These are phyloP conservation scores for Tadarida brasiliensis DNA, from an alignment of 2,797 vertebrate species.

Conservation along the genomic window DNA sequence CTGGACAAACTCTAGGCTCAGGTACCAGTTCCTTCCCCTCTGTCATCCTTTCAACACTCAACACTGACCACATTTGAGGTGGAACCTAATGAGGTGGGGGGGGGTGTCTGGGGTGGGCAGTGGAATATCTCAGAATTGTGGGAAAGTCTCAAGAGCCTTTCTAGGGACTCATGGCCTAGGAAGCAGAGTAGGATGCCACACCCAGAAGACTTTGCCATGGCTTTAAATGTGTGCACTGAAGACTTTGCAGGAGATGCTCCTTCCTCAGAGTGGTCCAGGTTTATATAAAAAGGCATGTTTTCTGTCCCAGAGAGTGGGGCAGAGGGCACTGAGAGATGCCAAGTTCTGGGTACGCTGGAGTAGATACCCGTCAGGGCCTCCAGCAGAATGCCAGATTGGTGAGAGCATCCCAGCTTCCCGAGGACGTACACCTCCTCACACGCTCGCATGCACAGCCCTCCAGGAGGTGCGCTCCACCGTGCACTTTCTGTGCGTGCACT, in stretches of 20 bases:
- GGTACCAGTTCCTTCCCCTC: conserved; percentile 88
- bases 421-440: background rate
- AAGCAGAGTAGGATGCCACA: background rate
- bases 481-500: background rate
- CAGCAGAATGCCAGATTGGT: background rate
- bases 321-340: background rate
- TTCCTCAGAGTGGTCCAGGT: background rate
- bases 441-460: fast-evolving
- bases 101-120: conserved; percentile 78
- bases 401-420: background rate
- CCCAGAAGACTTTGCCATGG: background rate
- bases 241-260: background rate
- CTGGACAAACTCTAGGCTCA: conserved; percentile 92
- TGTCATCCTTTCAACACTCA: conserved; percentile 80
- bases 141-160: background rate
- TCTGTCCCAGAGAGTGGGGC: background rate
- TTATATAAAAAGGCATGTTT: background rate
- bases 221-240: background rate
- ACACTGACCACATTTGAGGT: conserved; percentile 66
- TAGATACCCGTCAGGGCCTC: background rate
- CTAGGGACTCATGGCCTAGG: background rate
- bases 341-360: background rate
- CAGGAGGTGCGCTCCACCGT: background rate
- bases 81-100: conserved; percentile 83
- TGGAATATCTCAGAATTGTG: background rate